These are phyloP conservation scores for Ricordea florida DNA, from an alignment of 92 coral and sea anemone genomes.

Conservation along the genomic window DNA sequence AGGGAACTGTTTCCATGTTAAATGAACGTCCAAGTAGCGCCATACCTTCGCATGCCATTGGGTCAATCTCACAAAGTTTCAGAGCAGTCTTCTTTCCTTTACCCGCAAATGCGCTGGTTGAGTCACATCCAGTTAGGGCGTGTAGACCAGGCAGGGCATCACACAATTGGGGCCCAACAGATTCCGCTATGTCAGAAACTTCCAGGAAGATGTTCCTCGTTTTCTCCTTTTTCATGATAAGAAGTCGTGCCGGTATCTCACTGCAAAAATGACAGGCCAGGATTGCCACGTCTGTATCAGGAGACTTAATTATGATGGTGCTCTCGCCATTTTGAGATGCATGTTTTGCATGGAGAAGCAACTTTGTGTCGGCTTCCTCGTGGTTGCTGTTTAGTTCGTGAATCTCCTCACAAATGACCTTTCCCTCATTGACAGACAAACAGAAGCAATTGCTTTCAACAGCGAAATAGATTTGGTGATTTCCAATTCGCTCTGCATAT, in stretches of 20 bases:
- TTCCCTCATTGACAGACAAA: slow-evolving; percentile 49
- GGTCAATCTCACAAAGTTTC: too few relatives aligned
- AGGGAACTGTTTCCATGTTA: too few relatives aligned
- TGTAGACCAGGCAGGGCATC: too few relatives aligned
- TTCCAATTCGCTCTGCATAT: slow-evolving; percentile 39
- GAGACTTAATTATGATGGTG: slow-evolving; percentile 48
- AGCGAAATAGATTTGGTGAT: slow-evolving; percentile 38
- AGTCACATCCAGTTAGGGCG: too few relatives aligned
- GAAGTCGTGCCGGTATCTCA: slow-evolving; percentile 21
- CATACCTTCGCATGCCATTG: too few relatives aligned
- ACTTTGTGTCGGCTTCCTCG: slow-evolving; percentile 48
- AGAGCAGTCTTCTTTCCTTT: too few relatives aligned
- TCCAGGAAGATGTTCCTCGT: too few relatives aligned
- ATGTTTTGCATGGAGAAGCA: slow-evolving; percentile 68
- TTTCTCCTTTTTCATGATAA: too few relatives aligned
- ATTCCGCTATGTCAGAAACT: too few relatives aligned
- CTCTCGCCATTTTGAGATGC: slow-evolving; percentile 42
- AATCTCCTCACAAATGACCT: slow-evolving; percentile 33
- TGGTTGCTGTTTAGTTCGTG: slow-evolving; percentile 41
- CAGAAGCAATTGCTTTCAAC: slow-evolving; percentile 31
- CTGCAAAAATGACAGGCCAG: slow-evolving; percentile 42
- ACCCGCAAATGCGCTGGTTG: too few relatives aligned
- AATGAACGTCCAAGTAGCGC: too few relatives aligned
- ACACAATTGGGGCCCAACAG: too few relatives aligned
- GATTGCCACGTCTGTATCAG: slow-evolving; percentile 42